Conservation (phyloP, 2,113 vertebrate species). For the Lycocorax pyrrhopterus region DNA sequence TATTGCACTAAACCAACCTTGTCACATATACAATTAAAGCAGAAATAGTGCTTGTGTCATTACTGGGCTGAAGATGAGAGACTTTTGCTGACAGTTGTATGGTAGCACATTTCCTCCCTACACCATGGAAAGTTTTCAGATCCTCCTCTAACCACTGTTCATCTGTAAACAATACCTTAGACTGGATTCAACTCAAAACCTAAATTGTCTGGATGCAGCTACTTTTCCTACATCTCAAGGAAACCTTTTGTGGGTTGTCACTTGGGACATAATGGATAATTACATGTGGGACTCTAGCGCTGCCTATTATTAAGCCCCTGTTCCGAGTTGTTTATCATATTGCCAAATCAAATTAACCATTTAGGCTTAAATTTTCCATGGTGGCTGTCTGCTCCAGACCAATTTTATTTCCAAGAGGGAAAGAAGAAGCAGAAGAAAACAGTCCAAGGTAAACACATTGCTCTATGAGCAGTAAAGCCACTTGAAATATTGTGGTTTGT, state of each 20-base stretch:
- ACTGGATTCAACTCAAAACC: background rate
- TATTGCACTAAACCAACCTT: background rate
- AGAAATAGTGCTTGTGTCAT: constrained; percentile 14
- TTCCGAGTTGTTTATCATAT: background rate
- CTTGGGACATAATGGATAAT: background rate
- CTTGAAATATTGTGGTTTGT: background rate
- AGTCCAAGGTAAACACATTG: background rate
- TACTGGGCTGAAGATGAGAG: background rate
- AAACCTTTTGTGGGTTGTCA: background rate
- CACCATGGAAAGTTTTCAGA: background rate
- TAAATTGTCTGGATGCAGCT: background rate
- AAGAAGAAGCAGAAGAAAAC: background rate
- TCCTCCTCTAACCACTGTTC: background rate
- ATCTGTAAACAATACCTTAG: background rate
- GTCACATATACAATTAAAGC: background rate
- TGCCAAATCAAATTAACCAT: background rate
- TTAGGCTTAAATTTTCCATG: background rate
- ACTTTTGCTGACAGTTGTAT: background rate
- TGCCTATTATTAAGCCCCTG: background rate
- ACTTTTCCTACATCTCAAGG: background rate
- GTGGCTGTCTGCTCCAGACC: background rate
- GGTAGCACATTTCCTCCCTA: background rate
- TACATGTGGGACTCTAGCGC: background rate
- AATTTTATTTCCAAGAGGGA: background rate
- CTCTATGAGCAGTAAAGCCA: background rate